A percentile compares a stretch with the other conserved stretches of the same genome.
phyloP scores from a whole-genome alignment of 1,140 invertebrate genomes.

The Bombus fervidus region DNA sequence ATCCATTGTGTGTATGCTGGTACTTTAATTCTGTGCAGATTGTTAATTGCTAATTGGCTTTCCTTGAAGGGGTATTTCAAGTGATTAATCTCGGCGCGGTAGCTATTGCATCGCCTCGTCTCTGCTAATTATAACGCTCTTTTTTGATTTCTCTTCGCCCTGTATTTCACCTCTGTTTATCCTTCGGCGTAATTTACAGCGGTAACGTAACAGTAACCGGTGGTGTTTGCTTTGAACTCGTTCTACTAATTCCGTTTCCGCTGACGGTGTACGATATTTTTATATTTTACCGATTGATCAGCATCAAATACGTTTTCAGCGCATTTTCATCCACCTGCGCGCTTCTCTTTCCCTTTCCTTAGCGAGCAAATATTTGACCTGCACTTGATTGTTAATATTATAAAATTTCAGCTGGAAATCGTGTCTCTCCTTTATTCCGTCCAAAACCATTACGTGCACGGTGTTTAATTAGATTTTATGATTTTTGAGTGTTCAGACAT shows the following conservation, averaged over 20 bases:
- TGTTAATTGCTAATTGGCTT: constrained; percentile 15
- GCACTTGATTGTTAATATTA: neutral
- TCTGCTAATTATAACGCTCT: neutral
- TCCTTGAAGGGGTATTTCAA: neutral
- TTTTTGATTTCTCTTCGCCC: neutral
- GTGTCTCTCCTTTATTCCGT: neutral
- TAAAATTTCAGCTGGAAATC: neutral
- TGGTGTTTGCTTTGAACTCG: constrained; percentile 16
- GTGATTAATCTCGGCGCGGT: neutral
- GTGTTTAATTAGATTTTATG: constrained; percentile 5
- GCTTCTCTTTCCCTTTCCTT: neutral
- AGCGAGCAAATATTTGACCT: constrained; percentile 9
- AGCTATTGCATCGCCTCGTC: neutral
- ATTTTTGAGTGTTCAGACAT: constrained; percentile 26
- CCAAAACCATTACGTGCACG: constrained; percentile 29
- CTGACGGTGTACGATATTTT: neutral
- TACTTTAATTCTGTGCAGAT: too few relatives aligned
- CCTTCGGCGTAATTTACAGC: constrained; percentile 1
- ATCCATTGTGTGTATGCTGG: neutral
- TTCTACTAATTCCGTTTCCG: constrained; percentile 9
- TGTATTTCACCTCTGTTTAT: neutral
- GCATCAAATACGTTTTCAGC: neutral
- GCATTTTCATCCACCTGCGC: neutral
- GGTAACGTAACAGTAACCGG: neutral
- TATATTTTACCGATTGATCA: neutral